A percentile compares a stretch with the other conserved stretches of the same genome.
Evolutionary conservation across 2,113 vertebrate species (phyloP).

Genomic region (Pelvicachromis taeniatus): DNA sequence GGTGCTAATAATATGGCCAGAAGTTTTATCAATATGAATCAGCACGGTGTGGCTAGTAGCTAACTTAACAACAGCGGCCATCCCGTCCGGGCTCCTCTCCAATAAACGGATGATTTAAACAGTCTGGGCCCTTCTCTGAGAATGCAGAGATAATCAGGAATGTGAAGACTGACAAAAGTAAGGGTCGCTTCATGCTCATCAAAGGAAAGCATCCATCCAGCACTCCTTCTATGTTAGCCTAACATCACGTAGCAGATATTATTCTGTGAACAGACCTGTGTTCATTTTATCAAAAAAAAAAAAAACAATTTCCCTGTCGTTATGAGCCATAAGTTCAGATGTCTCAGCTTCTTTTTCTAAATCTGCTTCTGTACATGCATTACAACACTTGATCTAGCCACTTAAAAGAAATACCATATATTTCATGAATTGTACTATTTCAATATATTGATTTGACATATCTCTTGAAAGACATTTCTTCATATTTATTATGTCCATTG

Average conservation of each 20-base stretch:
- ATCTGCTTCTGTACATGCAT: neutral
- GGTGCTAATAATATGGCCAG: neutral
- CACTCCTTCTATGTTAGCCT: neutral
- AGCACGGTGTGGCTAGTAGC: neutral
- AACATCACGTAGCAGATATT: neutral
- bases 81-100: neutral
- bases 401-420: neutral
- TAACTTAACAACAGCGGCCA: neutral
- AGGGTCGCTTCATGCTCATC: neutral
- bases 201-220: neutral
- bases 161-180: neutral
- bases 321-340: neutral
- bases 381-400: neutral
- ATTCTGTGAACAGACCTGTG: neutral
- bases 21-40: neutral
- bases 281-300: neutral
- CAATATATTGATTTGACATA: neutral
- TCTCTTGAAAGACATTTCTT: neutral
- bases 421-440: neutral
- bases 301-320: neutral
- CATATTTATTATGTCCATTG: neutral
- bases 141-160: slow-evolving; percentile 29
- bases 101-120: neutral
- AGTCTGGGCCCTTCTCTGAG: neutral
- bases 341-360: neutral